These are phyloP conservation scores for Luehdorfia chinensis DNA, from an alignment of 1,140 invertebrate genomes.

Conservation along the genomic window DNA sequence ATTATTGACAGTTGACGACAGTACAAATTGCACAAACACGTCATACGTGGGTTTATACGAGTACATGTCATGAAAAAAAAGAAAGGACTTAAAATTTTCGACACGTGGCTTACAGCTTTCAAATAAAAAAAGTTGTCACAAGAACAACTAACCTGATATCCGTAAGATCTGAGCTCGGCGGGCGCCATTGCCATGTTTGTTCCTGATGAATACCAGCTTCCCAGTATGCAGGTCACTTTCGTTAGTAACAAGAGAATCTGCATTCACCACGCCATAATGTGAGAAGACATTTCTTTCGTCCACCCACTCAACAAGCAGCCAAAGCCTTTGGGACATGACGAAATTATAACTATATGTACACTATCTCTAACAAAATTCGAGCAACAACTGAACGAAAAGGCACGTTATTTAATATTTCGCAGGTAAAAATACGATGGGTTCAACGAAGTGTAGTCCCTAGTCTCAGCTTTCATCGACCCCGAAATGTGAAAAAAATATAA, in stretches of 20 bases:
- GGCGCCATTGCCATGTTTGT: slow-evolving; percentile 24
- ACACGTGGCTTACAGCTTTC: too few species aligned
- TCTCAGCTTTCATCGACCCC: not conserved
- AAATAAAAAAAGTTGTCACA: too few species aligned
- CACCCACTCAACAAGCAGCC: slow-evolving; percentile 51
- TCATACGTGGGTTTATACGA: too few species aligned
- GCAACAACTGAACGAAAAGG: slow-evolving; percentile 27
- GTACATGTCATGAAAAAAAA: too few species aligned
- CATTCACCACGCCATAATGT: slow-evolving; percentile 40
- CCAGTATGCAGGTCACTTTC: slow-evolving; percentile 34
- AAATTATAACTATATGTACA: slow-evolving; percentile 17
- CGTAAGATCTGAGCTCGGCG: slow-evolving; percentile 39
- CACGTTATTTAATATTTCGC: not conserved
- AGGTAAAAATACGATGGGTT: slow-evolving; percentile 9
- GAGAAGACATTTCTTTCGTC: slow-evolving; percentile 37
- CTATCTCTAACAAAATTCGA: slow-evolving; percentile 21
- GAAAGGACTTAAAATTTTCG: too few species aligned
- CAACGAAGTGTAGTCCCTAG: not conserved
- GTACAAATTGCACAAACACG: too few species aligned
- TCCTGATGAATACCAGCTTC: slow-evolving; percentile 35
- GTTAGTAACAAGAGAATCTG: slow-evolving; percentile 21
- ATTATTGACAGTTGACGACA: too few species aligned
- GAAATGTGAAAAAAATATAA: not conserved
- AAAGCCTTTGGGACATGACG: slow-evolving; percentile 34
- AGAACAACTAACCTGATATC: slow-evolving; percentile 47